Conservation (phyloP, 1,140 invertebrate species). For the Oryctes rhinoceros region DNA sequence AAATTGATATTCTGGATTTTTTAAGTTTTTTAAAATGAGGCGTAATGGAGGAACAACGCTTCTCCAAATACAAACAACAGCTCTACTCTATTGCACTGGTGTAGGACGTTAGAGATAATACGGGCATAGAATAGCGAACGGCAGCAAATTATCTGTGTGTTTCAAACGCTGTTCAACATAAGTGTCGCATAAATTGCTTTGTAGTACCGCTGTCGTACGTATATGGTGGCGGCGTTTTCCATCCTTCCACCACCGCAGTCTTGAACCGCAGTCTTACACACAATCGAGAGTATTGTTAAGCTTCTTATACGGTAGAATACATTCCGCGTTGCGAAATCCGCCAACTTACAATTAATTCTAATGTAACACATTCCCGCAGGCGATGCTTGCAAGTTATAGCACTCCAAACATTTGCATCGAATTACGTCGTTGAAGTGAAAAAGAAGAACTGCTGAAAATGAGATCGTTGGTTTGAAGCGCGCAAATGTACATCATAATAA, state of each 20-base stretch:
- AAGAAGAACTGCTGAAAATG: not conserved
- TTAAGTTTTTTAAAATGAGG: not conserved
- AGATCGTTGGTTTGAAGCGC: too few species aligned
- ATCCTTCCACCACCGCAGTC: not conserved
- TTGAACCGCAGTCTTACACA: constrained; percentile 25
- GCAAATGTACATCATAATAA: too few species aligned
- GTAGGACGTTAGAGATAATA: not conserved
- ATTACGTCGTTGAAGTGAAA: not conserved
- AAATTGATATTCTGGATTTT: not conserved
- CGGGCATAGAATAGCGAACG: constrained; percentile 2
- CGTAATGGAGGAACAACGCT: not conserved
- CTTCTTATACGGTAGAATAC: constrained; percentile 34
- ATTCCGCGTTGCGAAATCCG: constrained; percentile 5
- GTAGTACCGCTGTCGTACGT: constrained; percentile 28
- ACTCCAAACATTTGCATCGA: not conserved
- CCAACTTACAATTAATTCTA: constrained; percentile 32
- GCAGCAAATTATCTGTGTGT: constrained; percentile 28
- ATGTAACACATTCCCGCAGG: constrained; percentile 14
- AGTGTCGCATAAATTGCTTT: constrained; percentile 32
- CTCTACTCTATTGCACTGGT: not conserved
- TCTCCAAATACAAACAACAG: constrained; percentile 11
- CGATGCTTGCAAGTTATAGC: constrained; percentile 28
- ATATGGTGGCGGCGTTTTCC: not conserved
- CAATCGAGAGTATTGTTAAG: constrained; percentile 28
- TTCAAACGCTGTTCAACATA: constrained; percentile 31